Conservation (phyloP, 2,888 invertebrate species). For the Platycheirus rosarum region DNA sequence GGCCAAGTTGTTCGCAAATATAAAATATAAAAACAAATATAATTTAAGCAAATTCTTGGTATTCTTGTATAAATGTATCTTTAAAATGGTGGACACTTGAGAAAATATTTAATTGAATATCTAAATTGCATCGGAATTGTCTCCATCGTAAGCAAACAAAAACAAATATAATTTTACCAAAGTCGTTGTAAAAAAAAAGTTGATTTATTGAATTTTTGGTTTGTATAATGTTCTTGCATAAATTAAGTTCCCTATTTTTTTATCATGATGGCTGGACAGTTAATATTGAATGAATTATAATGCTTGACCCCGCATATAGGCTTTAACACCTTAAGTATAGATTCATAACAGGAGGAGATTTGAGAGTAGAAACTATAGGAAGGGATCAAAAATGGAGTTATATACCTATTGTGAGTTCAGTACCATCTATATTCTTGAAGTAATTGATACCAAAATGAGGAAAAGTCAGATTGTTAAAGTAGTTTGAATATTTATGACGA, state of each 20-base stretch:
- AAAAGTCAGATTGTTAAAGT: background rate
- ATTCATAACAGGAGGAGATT: constrained; percentile 6
- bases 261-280: constrained; percentile 28
- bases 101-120: constrained; percentile 32
- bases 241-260: constrained; percentile 8
- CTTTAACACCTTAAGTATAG: background rate
- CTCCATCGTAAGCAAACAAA: constrained; percentile 24
- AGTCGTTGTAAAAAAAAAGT: too few relatives aligned
- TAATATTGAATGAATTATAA: constrained; percentile 36
- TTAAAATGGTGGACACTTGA: constrained; percentile 28
- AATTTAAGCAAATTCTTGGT: too few relatives aligned
- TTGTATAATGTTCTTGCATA: constrained; percentile 23
- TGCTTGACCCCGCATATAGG: constrained; percentile 2
- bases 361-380: constrained; percentile 1
- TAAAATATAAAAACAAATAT: too few relatives aligned
- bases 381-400: background rate
- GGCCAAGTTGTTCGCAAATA: constrained; percentile 1
- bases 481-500: too few relatives aligned
- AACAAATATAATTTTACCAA: constrained; percentile 10
- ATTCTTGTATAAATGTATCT: too few relatives aligned
- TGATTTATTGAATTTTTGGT: constrained; percentile 34
- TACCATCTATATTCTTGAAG: background rate
- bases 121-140: constrained; percentile 29
- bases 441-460: background rate
- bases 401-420: background rate